These are phyloP conservation scores for Manis javanica DNA, from an alignment of 2,797 vertebrate species.

Conservation along the genomic window DNA sequence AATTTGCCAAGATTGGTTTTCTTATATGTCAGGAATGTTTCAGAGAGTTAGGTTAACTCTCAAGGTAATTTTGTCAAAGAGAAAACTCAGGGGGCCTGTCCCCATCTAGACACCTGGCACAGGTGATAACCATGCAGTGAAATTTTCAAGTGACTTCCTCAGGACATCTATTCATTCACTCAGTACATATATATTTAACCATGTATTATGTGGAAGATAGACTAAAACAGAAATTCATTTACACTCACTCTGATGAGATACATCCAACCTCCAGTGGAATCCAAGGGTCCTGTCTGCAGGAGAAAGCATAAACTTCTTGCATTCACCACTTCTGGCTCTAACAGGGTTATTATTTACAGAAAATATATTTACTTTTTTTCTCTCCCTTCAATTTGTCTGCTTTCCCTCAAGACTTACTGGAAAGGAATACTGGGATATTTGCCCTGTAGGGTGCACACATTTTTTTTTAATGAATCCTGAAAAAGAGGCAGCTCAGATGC, in stretches of 20 bases:
- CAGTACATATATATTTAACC: not conserved
- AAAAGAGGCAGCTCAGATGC: not conserved
- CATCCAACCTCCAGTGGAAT: not conserved
- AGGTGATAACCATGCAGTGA: not conserved
- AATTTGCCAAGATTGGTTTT: not conserved
- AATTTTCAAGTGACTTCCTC: not conserved
- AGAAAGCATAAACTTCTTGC: not conserved
- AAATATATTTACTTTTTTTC: not conserved
- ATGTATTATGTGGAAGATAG: not conserved
- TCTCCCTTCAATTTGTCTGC: not conserved
- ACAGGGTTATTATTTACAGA: not conserved
- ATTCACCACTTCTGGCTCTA: not conserved
- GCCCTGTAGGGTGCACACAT: not conserved
- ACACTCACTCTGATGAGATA: not conserved
- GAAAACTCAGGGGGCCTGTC: not conserved
- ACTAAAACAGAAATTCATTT: not conserved
- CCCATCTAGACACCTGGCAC: not conserved
- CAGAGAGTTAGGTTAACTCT: not conserved
- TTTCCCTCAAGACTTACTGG: not conserved
- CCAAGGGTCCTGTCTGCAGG: not conserved
- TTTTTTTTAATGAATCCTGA: not conserved
- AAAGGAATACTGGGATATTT: not conserved
- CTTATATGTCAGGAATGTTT: not conserved
- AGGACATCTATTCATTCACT: not conserved
- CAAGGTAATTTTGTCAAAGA: constrained; percentile 13